Evolutionary conservation across 2,113 vertebrate species (phyloP).

Genomic region (Conger conger): DNA sequence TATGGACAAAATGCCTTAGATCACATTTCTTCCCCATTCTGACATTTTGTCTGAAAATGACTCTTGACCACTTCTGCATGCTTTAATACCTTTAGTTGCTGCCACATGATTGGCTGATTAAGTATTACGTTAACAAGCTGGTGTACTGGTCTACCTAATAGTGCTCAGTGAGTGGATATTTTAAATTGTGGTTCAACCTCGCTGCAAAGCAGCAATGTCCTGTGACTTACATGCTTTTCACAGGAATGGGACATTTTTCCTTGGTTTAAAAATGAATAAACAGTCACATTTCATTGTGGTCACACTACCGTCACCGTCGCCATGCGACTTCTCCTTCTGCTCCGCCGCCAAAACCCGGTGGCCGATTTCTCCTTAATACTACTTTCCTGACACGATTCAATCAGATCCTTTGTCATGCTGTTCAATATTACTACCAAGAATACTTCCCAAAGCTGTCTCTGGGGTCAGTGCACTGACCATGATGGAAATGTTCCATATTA

Average conservation of each 20-base stretch:
- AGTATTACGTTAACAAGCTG: too few species aligned
- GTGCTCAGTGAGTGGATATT: too few species aligned
- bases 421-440: not conserved
- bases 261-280: not conserved
- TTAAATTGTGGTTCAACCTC: not conserved
- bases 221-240: not conserved
- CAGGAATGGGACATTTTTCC: not conserved
- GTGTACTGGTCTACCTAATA: too few species aligned
- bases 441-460: conserved; percentile 8
- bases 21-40: too few species aligned
- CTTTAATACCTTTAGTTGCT: too few species aligned
- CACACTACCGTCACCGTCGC: too few species aligned
- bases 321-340: not conserved
- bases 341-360: not conserved
- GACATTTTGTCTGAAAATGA: too few species aligned
- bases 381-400: not conserved
- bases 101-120: too few species aligned
- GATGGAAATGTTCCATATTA: not conserved
- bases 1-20: too few species aligned
- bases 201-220: not conserved
- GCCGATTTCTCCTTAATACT: not conserved
- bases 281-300: too few species aligned
- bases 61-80: too few species aligned
- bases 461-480: not conserved
- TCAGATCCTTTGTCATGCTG: not conserved